These are phyloP conservation scores for Melanotaenia trifasciata DNA, from an alignment of 2,797 vertebrate species.

Conservation along the genomic window DNA sequence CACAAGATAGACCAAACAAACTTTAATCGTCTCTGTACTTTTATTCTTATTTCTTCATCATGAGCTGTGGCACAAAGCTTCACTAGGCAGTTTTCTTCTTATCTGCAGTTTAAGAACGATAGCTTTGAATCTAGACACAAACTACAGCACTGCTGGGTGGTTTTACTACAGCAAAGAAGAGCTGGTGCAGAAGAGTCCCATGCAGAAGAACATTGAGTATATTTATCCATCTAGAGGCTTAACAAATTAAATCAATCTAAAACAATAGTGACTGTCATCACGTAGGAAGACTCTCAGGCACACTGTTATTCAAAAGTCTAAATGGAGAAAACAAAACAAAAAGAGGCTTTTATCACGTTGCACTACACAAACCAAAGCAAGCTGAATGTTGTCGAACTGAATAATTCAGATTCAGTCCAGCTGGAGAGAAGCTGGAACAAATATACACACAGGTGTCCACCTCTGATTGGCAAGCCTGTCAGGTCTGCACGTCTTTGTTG, in stretches of 20 bases:
- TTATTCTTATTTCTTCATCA: conserved; percentile 52
- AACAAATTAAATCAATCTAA: conserved; percentile 32
- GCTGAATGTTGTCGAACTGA: conserved; percentile 11
- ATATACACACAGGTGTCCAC: conserved; percentile 38
- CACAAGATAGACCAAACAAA: conserved; percentile 9
- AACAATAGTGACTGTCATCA: conserved; percentile 13
- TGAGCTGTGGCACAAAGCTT: conserved; percentile 31
- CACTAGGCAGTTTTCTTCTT: conserved; percentile 7
- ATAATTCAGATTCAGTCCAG: conserved; percentile 4
- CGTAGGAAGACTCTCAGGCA: conserved; percentile 45
- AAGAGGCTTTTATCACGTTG: conserved; percentile 1
- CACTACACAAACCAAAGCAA: conserved; percentile 51
- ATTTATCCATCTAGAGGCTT: conserved; percentile 23
- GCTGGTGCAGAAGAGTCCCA: conserved; percentile 36
- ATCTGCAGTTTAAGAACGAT: conserved; percentile 14
- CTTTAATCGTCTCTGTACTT: conserved; percentile 12
- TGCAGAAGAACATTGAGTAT: conserved; percentile 39
- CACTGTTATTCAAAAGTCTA: conserved; percentile 26
- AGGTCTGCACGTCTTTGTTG: background rate
- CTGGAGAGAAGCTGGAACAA: conserved; percentile 15
- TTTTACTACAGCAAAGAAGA: conserved; percentile 39
- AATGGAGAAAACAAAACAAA: conserved; percentile 4
- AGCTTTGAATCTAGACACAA: conserved; percentile 22
- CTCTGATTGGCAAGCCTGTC: conserved; percentile 11
- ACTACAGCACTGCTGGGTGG: conserved; percentile 11